Conservation (phyloP, 2,113 vertebrate genomes). For the Dicentrarchus labrax region DNA sequence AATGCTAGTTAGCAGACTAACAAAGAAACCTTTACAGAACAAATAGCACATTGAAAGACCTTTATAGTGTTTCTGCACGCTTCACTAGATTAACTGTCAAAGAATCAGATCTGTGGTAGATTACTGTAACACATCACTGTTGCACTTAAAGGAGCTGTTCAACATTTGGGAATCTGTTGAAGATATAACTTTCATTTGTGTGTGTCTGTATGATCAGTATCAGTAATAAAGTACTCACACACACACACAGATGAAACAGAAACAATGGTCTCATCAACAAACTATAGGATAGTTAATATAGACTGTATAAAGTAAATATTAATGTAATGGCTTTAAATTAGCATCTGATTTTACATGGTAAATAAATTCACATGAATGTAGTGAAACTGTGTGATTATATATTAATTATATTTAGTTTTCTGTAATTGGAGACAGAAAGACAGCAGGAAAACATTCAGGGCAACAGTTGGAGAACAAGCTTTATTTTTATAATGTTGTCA, state of each 20-base stretch:
- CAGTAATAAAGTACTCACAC: no score
- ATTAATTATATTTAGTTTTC: background rate
- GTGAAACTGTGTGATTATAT: background rate
- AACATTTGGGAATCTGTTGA: no score
- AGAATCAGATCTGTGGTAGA: background rate
- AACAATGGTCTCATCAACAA: background rate
- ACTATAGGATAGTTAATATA: background rate
- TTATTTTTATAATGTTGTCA: background rate
- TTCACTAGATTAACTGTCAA: background rate
- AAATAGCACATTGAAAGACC: background rate
- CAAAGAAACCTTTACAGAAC: background rate
- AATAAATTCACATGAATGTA: constrained; percentile 19
- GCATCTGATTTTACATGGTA: background rate
- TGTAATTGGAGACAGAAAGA: background rate
- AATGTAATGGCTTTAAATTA: background rate
- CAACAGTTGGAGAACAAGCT: background rate
- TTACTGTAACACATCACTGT: background rate
- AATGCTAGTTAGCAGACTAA: background rate
- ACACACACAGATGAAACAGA: background rate
- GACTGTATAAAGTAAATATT: background rate
- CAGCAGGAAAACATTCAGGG: background rate
- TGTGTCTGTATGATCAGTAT: no score
- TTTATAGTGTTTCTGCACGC: background rate
- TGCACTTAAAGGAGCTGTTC: background rate
- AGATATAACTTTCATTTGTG: background rate